These are phyloP conservation scores for Oscheius sp. DNA, from an alignment of 2,888 invertebrate species.

Conservation along the genomic window DNA sequence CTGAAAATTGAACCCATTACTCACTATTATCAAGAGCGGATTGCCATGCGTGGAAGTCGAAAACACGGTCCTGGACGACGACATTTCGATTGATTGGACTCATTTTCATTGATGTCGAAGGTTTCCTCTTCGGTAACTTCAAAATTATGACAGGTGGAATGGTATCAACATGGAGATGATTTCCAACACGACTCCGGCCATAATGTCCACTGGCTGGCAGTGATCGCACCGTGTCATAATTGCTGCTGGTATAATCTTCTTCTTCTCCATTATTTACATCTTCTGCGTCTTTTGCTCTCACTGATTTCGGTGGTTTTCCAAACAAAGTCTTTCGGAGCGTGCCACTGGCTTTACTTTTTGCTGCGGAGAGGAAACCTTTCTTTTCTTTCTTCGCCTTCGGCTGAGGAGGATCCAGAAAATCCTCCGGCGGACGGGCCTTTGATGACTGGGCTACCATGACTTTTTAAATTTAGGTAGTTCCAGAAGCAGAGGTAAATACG, in stretches of 20 bases:
- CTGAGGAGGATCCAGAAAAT: constrained; percentile 22
- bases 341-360: constrained; percentile 44
- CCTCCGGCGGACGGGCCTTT: constrained; percentile 13
- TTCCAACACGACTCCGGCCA: constrained; percentile 50
- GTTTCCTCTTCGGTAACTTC: constrained; percentile 38
- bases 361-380: constrained; percentile 37
- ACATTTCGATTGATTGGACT: constrained; percentile 34
- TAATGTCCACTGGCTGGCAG: constrained; percentile 57
- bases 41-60: constrained; percentile 68
- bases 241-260: constrained; percentile 44
- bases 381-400: constrained; percentile 33
- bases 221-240: constrained; percentile 57
- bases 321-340: constrained; percentile 48
- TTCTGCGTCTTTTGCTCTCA: constrained; percentile 50
- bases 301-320: constrained; percentile 43
- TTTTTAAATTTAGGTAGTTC: constrained; percentile 14
- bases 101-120: constrained; percentile 27
- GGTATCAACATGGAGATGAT: constrained; percentile 25
- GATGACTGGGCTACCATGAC: constrained; percentile 26
- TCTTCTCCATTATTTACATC: constrained; percentile 48
- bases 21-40: constrained; percentile 56
- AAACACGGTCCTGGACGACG: constrained; percentile 52
- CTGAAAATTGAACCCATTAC: constrained; percentile 37
- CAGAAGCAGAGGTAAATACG: constrained; percentile 8
- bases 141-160: constrained; percentile 43